Evolutionary conservation across 1,140 invertebrate species (phyloP), one percentile per base, ranked within the genome.

Genomic region (Tribolium castaneum): DNA sequence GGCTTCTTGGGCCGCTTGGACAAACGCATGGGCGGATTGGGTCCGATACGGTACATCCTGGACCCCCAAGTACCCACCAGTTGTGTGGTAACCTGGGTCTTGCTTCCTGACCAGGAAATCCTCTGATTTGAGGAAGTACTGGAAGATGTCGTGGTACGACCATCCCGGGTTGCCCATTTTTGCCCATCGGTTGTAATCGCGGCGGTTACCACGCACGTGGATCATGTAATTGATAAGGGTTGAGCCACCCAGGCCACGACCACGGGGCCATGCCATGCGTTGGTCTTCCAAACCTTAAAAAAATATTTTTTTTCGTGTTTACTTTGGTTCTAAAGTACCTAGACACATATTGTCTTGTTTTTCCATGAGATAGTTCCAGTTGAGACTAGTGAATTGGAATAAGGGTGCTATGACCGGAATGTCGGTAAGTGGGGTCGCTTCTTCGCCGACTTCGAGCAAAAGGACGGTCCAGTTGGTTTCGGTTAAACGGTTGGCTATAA

Each of bases 221-320:
- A 96, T 92, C 95, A 97, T 96, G 75, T 93, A 95, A 85, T 98
- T 97, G 22, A 97, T 91, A 6, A 94, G 91, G 12, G 93, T 94
- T 0, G 92, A 90, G 0, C 96, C 96, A 0, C 95, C 95, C 1
- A 94, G 82, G 0, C 89, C 91, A 80, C 89, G 90, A 0, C 92
- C 92, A 70, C 90, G 85, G 0, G 92, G 92, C 89, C 91, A 90
- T 39, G 87, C 89, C 81, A 91, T 92, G 39, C 86, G 84, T 25
- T 87, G 86, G 19, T 88, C 86, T 12, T 85, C 82, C 88, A 91
- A 89, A 56, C 89, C 89, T 90, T 85, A 34, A 76, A 12, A 34
- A 54, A n/a, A 52, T 7, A 3, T 22, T 66, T 12, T n/a, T n/a
- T 12, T 3, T 3, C 0, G 6, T 6, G 25, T 22, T 66, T 13